Base-by-base conservation (phyloP, 2,113 vertebrate genomes). In the Oreotrochilus melanogaster region DNA sequence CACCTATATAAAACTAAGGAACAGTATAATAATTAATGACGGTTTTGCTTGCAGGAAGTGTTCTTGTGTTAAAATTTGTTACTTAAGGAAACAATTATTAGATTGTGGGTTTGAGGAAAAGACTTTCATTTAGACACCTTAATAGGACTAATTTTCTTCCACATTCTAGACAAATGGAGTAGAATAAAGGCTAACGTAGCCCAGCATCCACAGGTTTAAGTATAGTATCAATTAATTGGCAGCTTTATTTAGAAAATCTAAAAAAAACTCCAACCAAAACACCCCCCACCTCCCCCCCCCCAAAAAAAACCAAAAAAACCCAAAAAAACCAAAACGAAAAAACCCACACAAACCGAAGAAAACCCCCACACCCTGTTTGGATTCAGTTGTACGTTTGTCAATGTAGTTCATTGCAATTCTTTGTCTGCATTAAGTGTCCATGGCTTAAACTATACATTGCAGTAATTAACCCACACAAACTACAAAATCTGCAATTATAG, bases 41-140 rank as follows among this genome's bases (percentile, higher is more conserved):
- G 19, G 18, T 47, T 47, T 19, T 47, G 18, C 19, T 47, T 47
- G 18, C 45, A 47, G 45, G 45, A 21, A 47, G 21, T 47, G 45
- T 47, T 47, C 45, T 47, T 21, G 21, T 10, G 21, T 10, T 47
- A 47, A 47, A 81, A 22, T 23, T 74, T 13, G 5, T 54, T 64
- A 33, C 73, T 87, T 95, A 64, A 85, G 73, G 78, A 89, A 95
- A 74, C 70, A 87, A 82, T 94, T 85, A 85, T 2, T 30, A 62
- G 27, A n/a, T 74, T 64, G 35, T 78, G 35, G 2, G 3, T 51
- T 81, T 78, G 61, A 84, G 56, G 61, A 78, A 92, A 87, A 89
- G 62, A 80, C 10, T 51, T 24, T 22, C 11, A 64, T 78, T 93
- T 89, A 87, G 61, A 53, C 39, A 81, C 11, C 81, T 4, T 70